Evolutionary conservation across 2,113 vertebrate species (phyloP).

Genomic region (Geothlypis trichas): DNA sequence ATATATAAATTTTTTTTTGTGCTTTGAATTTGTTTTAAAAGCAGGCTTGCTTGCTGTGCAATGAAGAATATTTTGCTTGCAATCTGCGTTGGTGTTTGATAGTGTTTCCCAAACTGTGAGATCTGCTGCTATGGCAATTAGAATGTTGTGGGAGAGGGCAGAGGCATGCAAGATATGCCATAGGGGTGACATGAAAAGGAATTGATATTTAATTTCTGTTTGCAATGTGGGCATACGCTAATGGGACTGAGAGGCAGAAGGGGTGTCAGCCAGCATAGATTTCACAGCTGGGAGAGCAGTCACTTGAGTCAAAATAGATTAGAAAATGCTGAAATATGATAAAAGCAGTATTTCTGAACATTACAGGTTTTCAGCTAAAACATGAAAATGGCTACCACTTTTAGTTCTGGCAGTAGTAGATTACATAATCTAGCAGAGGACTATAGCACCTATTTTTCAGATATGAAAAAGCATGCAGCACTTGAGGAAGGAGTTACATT

Average conservation of each 20-base stretch:
- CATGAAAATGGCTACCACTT: not conserved
- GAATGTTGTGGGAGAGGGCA: conserved; percentile 5
- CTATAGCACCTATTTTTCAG: not conserved
- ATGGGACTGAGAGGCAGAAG: not conserved
- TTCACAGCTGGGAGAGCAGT: not conserved
- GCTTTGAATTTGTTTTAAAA: not conserved
- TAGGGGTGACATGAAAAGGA: not conserved
- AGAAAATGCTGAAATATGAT: not conserved
- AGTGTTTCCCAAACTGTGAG: not conserved
- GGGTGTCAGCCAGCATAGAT: not conserved
- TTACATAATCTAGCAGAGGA: not conserved
- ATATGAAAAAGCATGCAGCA: not conserved
- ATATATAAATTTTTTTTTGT: not conserved
- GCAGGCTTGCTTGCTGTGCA: not conserved
- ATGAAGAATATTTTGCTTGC: not conserved
- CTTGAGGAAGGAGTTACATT: not conserved
- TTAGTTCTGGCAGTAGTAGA: not conserved
- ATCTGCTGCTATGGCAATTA: not conserved
- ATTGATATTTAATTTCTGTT: not conserved
- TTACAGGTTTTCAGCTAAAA: not conserved
- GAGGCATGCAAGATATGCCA: not conserved
- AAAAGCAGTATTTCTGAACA: not conserved
- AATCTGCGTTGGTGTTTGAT: not conserved
- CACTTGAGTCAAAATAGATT: not conserved
- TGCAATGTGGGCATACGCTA: not conserved